A percentile compares a stretch with the other conserved stretches of the same genome.
phyloP scores from a whole-genome alignment of 2,888 invertebrate genomes.

The Cyrtodaria siliqua region DNA sequence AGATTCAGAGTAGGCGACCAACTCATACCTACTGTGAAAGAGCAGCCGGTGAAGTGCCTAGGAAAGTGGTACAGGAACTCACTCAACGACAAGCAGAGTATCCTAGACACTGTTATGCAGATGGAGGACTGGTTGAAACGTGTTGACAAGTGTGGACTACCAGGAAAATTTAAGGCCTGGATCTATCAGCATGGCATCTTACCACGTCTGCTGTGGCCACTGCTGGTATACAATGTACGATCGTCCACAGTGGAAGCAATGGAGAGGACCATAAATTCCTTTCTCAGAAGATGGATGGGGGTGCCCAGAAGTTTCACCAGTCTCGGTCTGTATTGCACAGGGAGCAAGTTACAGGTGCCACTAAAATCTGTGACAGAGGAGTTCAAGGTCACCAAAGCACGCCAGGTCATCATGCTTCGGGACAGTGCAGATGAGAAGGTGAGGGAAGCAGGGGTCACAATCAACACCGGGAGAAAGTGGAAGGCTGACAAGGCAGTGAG shows the following conservation, averaged over 20 bases:
- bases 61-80: not conserved
- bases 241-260: slow-evolving; percentile 14
- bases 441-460: not conserved
- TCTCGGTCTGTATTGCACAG: slow-evolving; percentile 29
- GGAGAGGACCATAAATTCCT: slow-evolving; percentile 13
- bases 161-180: too few species aligned
- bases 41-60: not conserved
- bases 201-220: slow-evolving; percentile 3
- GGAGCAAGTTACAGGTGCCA: slow-evolving; percentile 41
- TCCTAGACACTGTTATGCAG: not conserved
- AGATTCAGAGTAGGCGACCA: slow-evolving; percentile 1
- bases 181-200: not conserved
- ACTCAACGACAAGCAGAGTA: not conserved
- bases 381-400: slow-evolving; percentile 47
- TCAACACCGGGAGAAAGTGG: too few species aligned
- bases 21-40: not conserved
- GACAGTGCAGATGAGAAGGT: slow-evolving; percentile 31
- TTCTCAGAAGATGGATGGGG: slow-evolving; percentile 33
- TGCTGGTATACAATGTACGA: slow-evolving; percentile 15
- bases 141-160: slow-evolving; percentile 11
- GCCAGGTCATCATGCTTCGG: slow-evolving; percentile 20
- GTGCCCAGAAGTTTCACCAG: slow-evolving; percentile 41
- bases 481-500: not conserved
- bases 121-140: not conserved
- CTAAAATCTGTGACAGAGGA: slow-evolving; percentile 30